A percentile compares a stretch with the other conserved stretches of the same genome.
Evolutionary conservation across 2,113 vertebrate genomes (phyloP).

Genomic region (Barnardius zonarius): DNA sequence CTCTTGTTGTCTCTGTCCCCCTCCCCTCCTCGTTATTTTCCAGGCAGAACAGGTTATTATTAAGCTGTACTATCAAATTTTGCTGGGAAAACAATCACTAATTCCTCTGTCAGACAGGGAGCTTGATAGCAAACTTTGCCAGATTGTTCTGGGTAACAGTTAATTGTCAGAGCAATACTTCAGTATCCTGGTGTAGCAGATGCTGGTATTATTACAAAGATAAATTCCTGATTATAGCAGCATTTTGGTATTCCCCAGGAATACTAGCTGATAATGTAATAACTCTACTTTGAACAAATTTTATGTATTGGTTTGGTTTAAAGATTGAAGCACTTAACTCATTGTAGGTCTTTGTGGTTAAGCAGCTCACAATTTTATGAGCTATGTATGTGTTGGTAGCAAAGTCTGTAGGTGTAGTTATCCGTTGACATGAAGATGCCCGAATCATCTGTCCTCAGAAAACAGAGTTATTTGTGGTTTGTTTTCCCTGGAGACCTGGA

Average conservation of each 20-base stretch:
- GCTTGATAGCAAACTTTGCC: not conserved
- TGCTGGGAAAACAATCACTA: not conserved
- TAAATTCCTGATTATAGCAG: rapidly evolving
- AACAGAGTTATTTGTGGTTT: not conserved
- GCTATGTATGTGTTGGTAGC: not conserved
- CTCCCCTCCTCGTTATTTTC: not conserved
- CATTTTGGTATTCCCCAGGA: not conserved
- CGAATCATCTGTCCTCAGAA: not conserved
- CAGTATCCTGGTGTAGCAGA: not conserved
- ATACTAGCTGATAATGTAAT: not conserved
- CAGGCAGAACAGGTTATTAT: not conserved
- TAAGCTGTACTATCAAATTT: not conserved
- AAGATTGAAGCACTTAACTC: not conserved
- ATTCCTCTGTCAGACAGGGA: not conserved
- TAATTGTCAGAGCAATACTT: not conserved
- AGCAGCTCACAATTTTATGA: not conserved
- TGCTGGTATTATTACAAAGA: not conserved
- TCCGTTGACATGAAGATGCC: not conserved
- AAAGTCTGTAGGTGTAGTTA: conserved; percentile 32
- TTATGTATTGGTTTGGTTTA: not conserved
- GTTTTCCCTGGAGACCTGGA: not conserved
- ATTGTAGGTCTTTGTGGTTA: not conserved
- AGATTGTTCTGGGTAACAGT: not conserved
- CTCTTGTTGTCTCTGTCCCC: not conserved
- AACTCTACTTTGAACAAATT: not conserved